A percentile compares a stretch with the other conserved stretches of the same genome.
These are phyloP conservation scores for Pseudomyrmex sp. DNA, from an alignment of 1,140 invertebrate genomes.

Conservation along the genomic window DNA sequence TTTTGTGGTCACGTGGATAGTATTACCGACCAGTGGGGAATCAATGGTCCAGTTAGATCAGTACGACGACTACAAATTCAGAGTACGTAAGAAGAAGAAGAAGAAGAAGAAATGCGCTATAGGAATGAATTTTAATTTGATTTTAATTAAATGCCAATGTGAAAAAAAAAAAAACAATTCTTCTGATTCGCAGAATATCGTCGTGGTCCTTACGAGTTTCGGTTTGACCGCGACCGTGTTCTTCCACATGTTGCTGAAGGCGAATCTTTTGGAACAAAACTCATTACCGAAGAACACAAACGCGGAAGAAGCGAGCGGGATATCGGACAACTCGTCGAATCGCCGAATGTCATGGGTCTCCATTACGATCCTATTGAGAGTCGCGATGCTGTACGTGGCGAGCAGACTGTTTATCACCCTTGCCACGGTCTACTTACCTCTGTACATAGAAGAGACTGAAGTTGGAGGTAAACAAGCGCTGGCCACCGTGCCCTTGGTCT, in stretches of 20 bases:
- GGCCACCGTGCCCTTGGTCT: slow-evolving; percentile 94
- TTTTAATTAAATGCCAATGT: background rate
- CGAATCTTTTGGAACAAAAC: slow-evolving; percentile 77
- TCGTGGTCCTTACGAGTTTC: slow-evolving; percentile 85
- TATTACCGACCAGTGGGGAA: slow-evolving; percentile 87
- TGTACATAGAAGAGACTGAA: slow-evolving; percentile 92
- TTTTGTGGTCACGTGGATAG: slow-evolving; percentile 91
- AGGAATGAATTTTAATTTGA: background rate
- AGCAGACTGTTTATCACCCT: slow-evolving; percentile 94
- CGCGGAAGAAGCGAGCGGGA: slow-evolving; percentile 52
- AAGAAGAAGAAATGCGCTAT: background rate
- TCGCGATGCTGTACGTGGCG: slow-evolving; percentile 89
- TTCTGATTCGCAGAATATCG: slow-evolving; percentile 85
- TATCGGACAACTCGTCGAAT: slow-evolving; percentile 24
- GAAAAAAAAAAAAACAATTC: background rate
- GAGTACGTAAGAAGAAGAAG: slow-evolving; percentile 84
- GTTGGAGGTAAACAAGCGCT: slow-evolving; percentile 88
- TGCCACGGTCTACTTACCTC: slow-evolving; percentile 93
- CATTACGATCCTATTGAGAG: slow-evolving; percentile 76
- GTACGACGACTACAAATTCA: slow-evolving; percentile 91
- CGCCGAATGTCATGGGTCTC: slow-evolving; percentile 70
- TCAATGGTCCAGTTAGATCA: slow-evolving; percentile 87
- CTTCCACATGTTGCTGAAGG: slow-evolving; percentile 86
- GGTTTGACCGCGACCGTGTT: slow-evolving; percentile 86
- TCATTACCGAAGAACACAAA: slow-evolving; percentile 32